Percentiles rank a stretch among this genome's conserved stretches.
phyloP scores from a whole-genome alignment of 2,888 invertebrate genomes.

The Aphodius sticticus region DNA sequence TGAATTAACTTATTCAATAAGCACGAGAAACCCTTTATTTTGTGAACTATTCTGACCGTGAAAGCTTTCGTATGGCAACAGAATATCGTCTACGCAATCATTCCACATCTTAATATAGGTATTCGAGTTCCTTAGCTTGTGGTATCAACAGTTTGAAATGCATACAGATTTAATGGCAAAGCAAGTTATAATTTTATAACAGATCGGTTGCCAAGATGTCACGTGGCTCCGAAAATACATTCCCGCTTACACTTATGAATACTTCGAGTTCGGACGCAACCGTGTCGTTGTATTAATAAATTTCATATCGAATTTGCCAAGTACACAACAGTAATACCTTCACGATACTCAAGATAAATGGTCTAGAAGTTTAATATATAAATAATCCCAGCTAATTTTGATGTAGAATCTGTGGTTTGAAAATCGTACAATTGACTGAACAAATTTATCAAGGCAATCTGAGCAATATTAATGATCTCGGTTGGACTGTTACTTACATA shows the following conservation, averaged over 20 bases:
- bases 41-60: too few relatives aligned
- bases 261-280: not conserved
- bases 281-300: not conserved
- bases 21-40: too few relatives aligned
- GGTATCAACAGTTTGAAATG: not conserved
- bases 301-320: not conserved
- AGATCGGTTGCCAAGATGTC: not conserved
- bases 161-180: not conserved
- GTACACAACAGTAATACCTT: not conserved
- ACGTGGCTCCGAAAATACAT: not conserved
- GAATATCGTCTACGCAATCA: not conserved
- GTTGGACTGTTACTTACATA: too few relatives aligned
- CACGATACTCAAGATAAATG: not conserved
- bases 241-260: not conserved
- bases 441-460: too few relatives aligned
- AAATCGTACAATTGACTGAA: too few relatives aligned
- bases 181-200: not conserved
- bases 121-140: not conserved
- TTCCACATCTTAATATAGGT: not conserved
- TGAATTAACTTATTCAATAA: too few relatives aligned
- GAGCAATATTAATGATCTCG: too few relatives aligned
- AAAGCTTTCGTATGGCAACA: too few relatives aligned
- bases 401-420: too few relatives aligned
- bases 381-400: too few relatives aligned
- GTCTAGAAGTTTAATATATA: too few relatives aligned